Conservation (phyloP, 2,888 invertebrate species). For the Galerucella pusilla region DNA sequence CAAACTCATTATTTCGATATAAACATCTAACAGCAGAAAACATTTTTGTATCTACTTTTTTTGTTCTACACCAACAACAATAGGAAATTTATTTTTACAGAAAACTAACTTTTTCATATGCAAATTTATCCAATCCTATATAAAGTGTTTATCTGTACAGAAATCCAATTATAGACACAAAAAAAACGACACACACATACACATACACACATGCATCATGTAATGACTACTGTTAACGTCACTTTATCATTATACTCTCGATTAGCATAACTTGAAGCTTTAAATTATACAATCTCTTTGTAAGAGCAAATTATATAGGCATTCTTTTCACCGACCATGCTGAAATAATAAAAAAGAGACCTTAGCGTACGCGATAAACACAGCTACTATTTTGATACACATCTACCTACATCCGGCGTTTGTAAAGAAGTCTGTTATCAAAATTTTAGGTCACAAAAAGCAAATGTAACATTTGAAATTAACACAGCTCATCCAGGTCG, state of each 20-base stretch:
- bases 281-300: slow-evolving; percentile 36
- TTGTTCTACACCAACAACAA: too few relatives aligned
- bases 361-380: slow-evolving; percentile 25
- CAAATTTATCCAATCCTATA: too few relatives aligned
- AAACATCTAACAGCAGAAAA: background rate
- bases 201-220: background rate
- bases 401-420: slow-evolving; percentile 44
- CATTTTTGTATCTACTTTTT: background rate
- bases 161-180: slow-evolving; percentile 1
- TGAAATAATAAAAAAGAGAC: background rate
- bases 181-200: background rate
- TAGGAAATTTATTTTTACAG: too few relatives aligned
- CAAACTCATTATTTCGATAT: background rate
- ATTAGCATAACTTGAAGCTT: slow-evolving; percentile 30
- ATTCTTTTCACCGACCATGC: slow-evolving; percentile 25
- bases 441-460: background rate
- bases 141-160: background rate
- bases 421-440: background rate
- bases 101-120: too few relatives aligned
- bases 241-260: slow-evolving; percentile 15
- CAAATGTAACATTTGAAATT: too few relatives aligned
- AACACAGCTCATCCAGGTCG: too few relatives aligned
- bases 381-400: slow-evolving; percentile 33
- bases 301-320: slow-evolving; percentile 28
- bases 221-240: slow-evolving; percentile 21